phyloP scores from a whole-genome alignment of 2,888 invertebrate genomes.

The Drosophila nr. perissopoda region DNA sequence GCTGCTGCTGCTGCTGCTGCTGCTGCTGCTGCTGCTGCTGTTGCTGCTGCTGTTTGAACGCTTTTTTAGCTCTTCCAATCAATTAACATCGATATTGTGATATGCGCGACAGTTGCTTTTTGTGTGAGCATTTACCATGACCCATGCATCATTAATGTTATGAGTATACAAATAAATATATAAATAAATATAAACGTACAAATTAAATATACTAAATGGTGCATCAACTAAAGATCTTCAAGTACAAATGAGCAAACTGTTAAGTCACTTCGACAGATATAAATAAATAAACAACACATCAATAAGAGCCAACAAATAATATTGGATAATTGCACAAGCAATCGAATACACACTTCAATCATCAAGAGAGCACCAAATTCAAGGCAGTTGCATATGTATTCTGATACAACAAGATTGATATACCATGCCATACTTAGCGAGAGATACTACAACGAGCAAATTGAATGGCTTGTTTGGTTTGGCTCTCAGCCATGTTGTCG shows the following conservation, averaged over 20 bases:
- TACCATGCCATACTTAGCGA: background rate
- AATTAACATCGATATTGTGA: constrained; percentile 43
- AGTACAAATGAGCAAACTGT: constrained; percentile 39
- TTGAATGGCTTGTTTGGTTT: constrained; percentile 33
- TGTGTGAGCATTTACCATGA: constrained; percentile 39
- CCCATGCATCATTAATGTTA: constrained; percentile 43
- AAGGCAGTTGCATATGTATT: background rate
- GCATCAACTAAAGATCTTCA: constrained; percentile 17
- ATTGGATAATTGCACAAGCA: constrained; percentile 45
- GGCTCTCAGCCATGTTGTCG: constrained; percentile 49
- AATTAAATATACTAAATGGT: constrained; percentile 12
- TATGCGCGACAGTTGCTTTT: constrained; percentile 9
- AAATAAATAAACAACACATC: constrained; percentile 21
- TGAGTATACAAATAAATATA: background rate
- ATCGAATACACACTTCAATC: constrained; percentile 19
- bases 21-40: constrained; percentile 16
- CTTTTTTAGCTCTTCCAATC: constrained; percentile 18
- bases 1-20: constrained; percentile 5
- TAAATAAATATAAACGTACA: background rate
- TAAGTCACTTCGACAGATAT: constrained; percentile 32
- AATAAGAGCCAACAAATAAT: constrained; percentile 37
- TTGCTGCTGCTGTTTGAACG: constrained; percentile 4
- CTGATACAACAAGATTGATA: background rate
- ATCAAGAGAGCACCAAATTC: background rate
- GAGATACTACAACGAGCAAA: background rate